Evolutionary conservation across 2,888 invertebrate genomes (phyloP), one percentile per base, ranked within the genome.

Genomic region (Brachynemurus nebulosus): DNA sequence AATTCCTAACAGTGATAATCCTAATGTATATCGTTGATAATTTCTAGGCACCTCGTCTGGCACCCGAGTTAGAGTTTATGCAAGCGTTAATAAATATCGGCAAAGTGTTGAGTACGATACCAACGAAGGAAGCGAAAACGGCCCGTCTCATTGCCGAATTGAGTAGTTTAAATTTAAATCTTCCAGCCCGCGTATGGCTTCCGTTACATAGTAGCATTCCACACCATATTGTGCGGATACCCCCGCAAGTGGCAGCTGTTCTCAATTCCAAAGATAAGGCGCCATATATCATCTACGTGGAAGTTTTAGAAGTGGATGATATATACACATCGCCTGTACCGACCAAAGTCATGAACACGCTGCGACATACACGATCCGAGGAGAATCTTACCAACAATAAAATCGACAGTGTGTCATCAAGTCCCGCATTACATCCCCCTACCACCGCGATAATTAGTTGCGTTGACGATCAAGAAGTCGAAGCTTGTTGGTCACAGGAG

Each of bases 211-310:
- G 82, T 53, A 72, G 77, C 53, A 69, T 72, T 55, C 82, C 89
- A 41, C 97, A 98, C 69, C 86, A 92, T 60, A 85, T 99, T 55
- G 84, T 98, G 40, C 74, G 97, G 65, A 92, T 99, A 67, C 96
- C 97, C 35, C 92, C 92, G 47, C 91, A 92, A 59, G 91, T 92
- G 51, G 93, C 95, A 48, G 96, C 96, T 42, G 96, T 98, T 44
- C 80, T 99, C 51, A 99, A 99, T 67, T 96, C 96, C 53, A 99
- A 99, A 69, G 93, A 95, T 64, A 93, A 92, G 82, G 95, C 97
- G 40, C 98, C 98, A 0, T 98, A 93, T 67, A 88, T 98, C 59
- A 85, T 98, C 61, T 98, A 97, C 67, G 88, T 97, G 45, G 98
- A 98, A 69, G 93, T 95, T 6, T 70, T 93, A 35, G 92, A 93